phyloP scores from a whole-genome alignment of 2,888 invertebrate species.

The Drosophila paranaensis region DNA sequence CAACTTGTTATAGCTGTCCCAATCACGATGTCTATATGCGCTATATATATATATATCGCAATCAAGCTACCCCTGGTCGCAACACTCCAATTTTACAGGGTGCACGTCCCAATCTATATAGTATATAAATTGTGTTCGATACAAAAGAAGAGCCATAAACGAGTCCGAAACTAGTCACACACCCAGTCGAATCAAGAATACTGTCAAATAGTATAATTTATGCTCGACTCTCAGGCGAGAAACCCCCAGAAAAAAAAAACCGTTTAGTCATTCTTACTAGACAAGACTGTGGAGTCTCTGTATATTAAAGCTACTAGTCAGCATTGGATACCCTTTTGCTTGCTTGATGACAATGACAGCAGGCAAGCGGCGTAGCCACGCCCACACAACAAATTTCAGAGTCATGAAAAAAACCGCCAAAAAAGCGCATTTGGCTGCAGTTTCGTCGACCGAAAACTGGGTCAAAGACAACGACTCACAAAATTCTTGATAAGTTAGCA shows the following conservation, averaged over 20 bases:
- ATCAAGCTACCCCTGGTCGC: neutral
- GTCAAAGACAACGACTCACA: constrained; percentile 75
- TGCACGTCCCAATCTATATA: neutral
- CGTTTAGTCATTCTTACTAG: constrained; percentile 37
- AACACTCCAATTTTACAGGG: neutral
- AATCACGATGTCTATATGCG: no score
- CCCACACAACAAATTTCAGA: constrained; percentile 19
- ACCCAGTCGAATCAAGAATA: constrained; percentile 18
- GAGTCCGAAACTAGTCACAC: constrained; percentile 13
- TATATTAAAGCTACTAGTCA: constrained; percentile 15
- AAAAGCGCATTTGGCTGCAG: constrained; percentile 35
- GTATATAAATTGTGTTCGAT: constrained; percentile 22
- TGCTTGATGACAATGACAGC: constrained; percentile 1
- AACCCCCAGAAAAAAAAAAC: constrained; percentile 20
- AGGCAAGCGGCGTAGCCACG: constrained; percentile 5
- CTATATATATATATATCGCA: no score
- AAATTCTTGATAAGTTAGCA: constrained; percentile 60
- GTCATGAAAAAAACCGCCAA: constrained; percentile 22
- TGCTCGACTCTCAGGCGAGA: constrained; percentile 1
- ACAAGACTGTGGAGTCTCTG: neutral
- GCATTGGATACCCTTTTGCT: constrained; percentile 1
- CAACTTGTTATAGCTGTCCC: neutral
- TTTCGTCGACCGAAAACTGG: constrained; percentile 51
- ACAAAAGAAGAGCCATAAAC: constrained; percentile 9
- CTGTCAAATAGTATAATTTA: constrained; percentile 24